These are phyloP conservation scores for Thaumetopoea pityocampa DNA, from an alignment of 1,140 invertebrate genomes.

Conservation along the genomic window DNA sequence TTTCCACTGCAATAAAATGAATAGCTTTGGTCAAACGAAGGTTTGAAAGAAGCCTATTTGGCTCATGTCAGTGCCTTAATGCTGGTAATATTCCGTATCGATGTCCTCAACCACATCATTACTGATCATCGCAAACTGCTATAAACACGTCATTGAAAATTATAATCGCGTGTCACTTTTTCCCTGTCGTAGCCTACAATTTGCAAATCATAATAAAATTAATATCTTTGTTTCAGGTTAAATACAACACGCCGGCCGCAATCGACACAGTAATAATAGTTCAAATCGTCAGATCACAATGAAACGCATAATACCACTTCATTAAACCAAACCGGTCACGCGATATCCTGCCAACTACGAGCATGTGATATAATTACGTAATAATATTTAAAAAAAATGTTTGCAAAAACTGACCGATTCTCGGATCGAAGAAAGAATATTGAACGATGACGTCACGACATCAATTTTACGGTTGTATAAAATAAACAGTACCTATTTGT, in stretches of 20 bases:
- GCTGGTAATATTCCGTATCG: too few relatives aligned
- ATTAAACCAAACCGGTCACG: slow-evolving; percentile 6
- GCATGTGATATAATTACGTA: background rate
- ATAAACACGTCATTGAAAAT: too few relatives aligned
- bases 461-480: slow-evolving; percentile 44
- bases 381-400: slow-evolving; percentile 37
- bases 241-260: background rate
- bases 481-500: slow-evolving; percentile 59
- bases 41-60: too few relatives aligned
- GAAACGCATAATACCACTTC: slow-evolving; percentile 4
- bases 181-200: too few relatives aligned
- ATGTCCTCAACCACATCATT: background rate
- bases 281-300: slow-evolving; percentile 13
- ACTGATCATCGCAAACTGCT: background rate
- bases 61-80: too few relatives aligned
- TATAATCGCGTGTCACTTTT: too few relatives aligned
- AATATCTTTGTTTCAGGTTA: slow-evolving; percentile 11
- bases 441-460: slow-evolving; percentile 51
- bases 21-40: too few relatives aligned
- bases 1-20: too few relatives aligned
- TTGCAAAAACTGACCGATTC: slow-evolving; percentile 47
- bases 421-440: slow-evolving; percentile 59
- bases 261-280: slow-evolving; percentile 5
- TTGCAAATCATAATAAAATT: too few relatives aligned
- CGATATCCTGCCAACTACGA: slow-evolving; percentile 1